A percentile compares a stretch with the other conserved stretches of the same genome.
Evolutionary conservation across 2,113 vertebrate species (phyloP).

Genomic region (Entelurus aequoreus): DNA sequence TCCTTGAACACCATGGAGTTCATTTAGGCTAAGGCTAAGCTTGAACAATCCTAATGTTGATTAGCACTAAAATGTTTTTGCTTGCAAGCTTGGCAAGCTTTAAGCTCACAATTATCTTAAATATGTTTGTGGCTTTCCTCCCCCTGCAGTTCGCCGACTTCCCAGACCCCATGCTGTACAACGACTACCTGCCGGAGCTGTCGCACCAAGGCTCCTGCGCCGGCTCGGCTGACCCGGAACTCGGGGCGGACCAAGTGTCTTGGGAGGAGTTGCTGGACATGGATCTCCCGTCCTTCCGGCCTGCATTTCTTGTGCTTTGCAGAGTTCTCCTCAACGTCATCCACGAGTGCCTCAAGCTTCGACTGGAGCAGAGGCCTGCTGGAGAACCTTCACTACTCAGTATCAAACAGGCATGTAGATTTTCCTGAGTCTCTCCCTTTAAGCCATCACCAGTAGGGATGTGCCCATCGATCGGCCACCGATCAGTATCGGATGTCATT

Average conservation of each 20-base stretch:
- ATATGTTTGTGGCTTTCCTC: background rate
- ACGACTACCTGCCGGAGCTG: constrained; percentile 87
- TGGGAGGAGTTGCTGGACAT: constrained; percentile 89
- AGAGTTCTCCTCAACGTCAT: constrained; percentile 96
- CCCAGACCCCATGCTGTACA: constrained; percentile 88
- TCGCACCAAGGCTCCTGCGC: constrained; percentile 73
- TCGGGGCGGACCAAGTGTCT: constrained; percentile 76
- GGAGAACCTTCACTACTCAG: constrained; percentile 95
- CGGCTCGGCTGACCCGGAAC: constrained; percentile 69
- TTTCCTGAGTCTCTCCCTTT: no score
- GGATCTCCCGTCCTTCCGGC: constrained; percentile 93
- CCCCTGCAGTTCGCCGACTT: constrained; percentile 83
- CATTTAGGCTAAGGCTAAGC: no score
- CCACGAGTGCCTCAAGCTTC: constrained; percentile 95
- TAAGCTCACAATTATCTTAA: background rate
- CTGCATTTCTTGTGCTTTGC: constrained; percentile 93
- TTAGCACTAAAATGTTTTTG: no score
- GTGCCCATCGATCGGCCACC: no score
- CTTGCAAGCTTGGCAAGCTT: background rate
- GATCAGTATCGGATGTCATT: no score
- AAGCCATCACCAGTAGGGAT: no score
- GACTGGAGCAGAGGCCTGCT: constrained; percentile 94
- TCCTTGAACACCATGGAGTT: no score
- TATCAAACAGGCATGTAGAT: constrained; percentile 88
- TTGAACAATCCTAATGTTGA: no score